Evolutionary conservation across 2,113 vertebrate species (phyloP).

Genomic region (Lucifuga dentata): DNA sequence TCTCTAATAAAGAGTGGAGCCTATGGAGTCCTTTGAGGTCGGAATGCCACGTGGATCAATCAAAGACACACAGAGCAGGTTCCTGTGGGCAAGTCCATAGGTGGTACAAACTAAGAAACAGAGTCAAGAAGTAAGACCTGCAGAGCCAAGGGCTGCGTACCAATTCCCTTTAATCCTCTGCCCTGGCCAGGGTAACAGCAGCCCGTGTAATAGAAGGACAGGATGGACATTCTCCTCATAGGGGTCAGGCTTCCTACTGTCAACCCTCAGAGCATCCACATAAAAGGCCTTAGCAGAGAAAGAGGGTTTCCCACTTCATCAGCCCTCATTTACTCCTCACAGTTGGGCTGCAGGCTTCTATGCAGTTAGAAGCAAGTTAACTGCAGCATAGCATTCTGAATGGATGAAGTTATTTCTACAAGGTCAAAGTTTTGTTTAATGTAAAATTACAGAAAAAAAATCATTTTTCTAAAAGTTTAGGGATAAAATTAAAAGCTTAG

Average conservation of each 20-base stretch:
- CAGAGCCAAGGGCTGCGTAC: constrained; percentile 48
- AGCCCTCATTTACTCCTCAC: constrained; percentile 23
- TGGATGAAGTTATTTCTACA: too few species aligned
- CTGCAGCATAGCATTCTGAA: not conserved
- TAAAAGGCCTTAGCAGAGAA: constrained; percentile 34
- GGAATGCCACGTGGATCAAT: constrained; percentile 68
- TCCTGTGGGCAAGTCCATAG: constrained; percentile 64
- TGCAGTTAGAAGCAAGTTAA: not conserved
- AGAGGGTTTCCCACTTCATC: constrained; percentile 12
- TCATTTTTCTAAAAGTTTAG: too few species aligned
- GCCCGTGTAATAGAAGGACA: constrained; percentile 60
- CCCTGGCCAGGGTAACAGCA: constrained; percentile 47
- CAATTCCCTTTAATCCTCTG: constrained; percentile 70
- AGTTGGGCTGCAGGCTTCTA: constrained; percentile 5
- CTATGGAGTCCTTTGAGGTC: constrained; percentile 65
- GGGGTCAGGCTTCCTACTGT: constrained; percentile 58
- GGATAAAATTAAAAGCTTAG: too few species aligned
- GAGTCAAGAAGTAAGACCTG: constrained; percentile 48
- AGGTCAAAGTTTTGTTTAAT: too few species aligned
- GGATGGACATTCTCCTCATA: constrained; percentile 46
- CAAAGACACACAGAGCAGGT: constrained; percentile 49
- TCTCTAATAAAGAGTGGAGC: constrained; percentile 68
- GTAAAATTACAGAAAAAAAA: too few species aligned
- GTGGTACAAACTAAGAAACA: constrained; percentile 68
- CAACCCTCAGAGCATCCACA: constrained; percentile 38